Evolutionary conservation across 2,113 vertebrate species (phyloP).

Genomic region (Thalassoma bifasciatum): DNA sequence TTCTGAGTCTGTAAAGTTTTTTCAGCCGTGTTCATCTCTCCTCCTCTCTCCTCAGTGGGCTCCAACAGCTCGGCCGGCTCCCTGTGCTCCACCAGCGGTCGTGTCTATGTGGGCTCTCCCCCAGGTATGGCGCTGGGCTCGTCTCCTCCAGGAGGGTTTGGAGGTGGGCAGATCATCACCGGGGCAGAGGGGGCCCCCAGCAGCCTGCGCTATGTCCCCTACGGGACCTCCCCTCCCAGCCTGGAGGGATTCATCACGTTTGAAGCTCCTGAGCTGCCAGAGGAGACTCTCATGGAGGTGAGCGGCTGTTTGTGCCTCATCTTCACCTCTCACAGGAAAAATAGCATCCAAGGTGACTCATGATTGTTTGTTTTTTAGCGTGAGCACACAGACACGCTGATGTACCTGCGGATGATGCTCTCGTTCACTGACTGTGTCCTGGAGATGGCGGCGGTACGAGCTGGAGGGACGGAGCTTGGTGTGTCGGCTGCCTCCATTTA

Average conservation of each 20-base stretch:
- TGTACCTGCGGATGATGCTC: constrained; percentile 93
- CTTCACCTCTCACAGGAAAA: not conserved
- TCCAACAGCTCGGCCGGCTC: constrained; percentile 95
- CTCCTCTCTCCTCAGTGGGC: constrained; percentile 83
- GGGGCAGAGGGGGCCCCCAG: constrained; percentile 87
- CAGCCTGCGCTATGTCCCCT: constrained; percentile 92
- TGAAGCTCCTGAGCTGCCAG: constrained; percentile 95
- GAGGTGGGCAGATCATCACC: constrained; percentile 46
- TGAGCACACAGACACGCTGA: constrained; percentile 95
- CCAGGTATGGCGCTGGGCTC: constrained; percentile 85
- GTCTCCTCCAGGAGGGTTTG: constrained; percentile 71
- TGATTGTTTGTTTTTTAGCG: constrained; percentile 80
- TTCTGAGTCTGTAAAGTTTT: not conserved
- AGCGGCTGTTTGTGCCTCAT: constrained; percentile 4
- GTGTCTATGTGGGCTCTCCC: constrained; percentile 91
- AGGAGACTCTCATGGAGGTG: constrained; percentile 99
- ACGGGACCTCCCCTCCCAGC: constrained; percentile 94
- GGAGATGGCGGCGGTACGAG: constrained; percentile 90
- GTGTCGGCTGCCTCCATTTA: constrained; percentile 89
- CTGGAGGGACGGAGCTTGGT: constrained; percentile 87
- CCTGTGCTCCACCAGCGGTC: constrained; percentile 91
- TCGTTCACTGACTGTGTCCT: constrained; percentile 95
- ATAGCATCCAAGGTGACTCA: not conserved
- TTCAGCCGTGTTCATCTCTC: not conserved
- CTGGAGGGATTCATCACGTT: constrained; percentile 96